phyloP scores from a whole-genome alignment of 2,888 invertebrate genomes.

The Scaptomyza reducta region DNA sequence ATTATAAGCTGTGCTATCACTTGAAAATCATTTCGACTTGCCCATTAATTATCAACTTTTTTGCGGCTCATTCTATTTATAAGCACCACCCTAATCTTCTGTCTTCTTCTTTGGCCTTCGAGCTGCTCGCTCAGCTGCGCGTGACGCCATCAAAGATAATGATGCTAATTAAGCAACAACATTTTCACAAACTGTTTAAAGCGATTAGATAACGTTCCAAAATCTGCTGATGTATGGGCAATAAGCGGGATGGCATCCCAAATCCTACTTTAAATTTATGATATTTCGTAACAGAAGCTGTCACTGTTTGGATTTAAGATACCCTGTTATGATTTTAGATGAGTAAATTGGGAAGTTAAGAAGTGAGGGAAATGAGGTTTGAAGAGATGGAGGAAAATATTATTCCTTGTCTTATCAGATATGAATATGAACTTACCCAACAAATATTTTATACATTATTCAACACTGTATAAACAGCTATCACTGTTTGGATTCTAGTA shows the following conservation, averaged over 20 bases:
- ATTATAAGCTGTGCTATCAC: conserved; percentile 45
- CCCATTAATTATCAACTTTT: conserved; percentile 68
- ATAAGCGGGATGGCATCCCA: not conserved
- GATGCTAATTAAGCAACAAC: conserved; percentile 73
- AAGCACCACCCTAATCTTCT: conserved; percentile 14
- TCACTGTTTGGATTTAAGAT: not conserved
- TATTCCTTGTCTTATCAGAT: too few relatives aligned
- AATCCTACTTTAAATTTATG: not conserved
- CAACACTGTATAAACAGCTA: too few relatives aligned
- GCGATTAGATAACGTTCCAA: conserved; percentile 62
- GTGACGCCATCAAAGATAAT: conserved; percentile 74
- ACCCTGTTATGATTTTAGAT: not conserved
- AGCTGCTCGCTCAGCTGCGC: conserved; percentile 47
- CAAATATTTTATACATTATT: not conserved
- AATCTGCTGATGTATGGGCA: conserved; percentile 35
- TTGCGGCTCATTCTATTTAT: conserved; percentile 56
- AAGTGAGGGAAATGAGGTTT: too few relatives aligned
- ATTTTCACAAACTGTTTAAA: conserved; percentile 65
- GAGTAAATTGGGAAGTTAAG: too few relatives aligned
- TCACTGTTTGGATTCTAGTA: too few relatives aligned
- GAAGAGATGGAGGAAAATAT: too few relatives aligned
- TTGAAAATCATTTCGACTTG: conserved; percentile 37
- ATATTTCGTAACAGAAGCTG: conserved; percentile 19
- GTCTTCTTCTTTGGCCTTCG: not conserved
- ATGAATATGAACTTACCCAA: not conserved